Evolutionary conservation across 2,888 invertebrate species (phyloP), one percentile per base, ranked within the genome.

Genomic region (Perithous albicinctus): DNA sequence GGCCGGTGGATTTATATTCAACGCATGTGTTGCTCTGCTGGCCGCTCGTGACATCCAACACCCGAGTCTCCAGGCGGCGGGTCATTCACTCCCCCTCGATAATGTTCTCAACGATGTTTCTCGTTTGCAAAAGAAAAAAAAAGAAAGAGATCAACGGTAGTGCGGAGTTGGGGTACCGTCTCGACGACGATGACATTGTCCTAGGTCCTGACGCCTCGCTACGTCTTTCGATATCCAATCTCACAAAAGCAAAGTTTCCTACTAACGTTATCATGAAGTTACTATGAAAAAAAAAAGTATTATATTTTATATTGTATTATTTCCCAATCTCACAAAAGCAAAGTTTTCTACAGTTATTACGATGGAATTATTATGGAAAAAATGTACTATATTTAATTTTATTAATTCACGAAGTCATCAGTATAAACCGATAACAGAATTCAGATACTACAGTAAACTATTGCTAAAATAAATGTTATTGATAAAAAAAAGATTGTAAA

Each of bases 71-170:
- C 73, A 75, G 66, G 73, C 80, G 73, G 67, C 76, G 77, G 80
- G 80, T 81, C 80, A 77, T 81, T 81, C 80, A 77, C 80, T 81
- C 35, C 77, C 80, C 77, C 77, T 61, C 73, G 73, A 77, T 73
- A 61, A 73, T 54, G 18, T 54, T 75, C 70, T 56, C 75, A 54
- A 51, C 56, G 79, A 74, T 74, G 38, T 54, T 54, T 66, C 51
- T 43, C 41, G 41, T 61, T 79, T 35, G 72, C 35, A 61, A 15
- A 54, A 51, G 20, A 35, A 32, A 59, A n/a, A 66, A 59, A 72
- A 5, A 61, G 12, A 66, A 46, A 15, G 51, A 66, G 35, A 26
- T 46, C 12, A 43, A 20, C 41, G n/a, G 26, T n/a, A 8, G 18
- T 67, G 67, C 35, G 23, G n/a, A n/a, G 35, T 41, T 29, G 23